Evolutionary conservation across 1,140 invertebrate genomes (phyloP), one percentile per base, ranked within the genome.

Genomic region (Drosophila virilis): DNA sequence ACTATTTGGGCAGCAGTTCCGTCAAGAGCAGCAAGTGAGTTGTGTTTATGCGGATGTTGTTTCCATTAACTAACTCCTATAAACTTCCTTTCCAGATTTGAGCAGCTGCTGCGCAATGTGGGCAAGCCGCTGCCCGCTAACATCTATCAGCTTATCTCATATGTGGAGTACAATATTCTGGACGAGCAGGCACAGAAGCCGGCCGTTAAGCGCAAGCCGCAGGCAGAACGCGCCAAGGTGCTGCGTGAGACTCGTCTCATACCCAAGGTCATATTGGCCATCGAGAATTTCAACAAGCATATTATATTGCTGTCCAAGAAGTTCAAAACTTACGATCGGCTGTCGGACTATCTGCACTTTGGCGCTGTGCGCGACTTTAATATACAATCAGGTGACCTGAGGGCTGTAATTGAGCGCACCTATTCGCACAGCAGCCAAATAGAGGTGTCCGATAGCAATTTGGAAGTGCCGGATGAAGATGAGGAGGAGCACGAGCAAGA

Each of bases 221-320:
- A 85, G 17, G 77, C 90, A 0, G 91, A 93, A 46, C 93, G 93
- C 13, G 94, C 92, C n/a, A 94, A 94, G 92, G 93, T 95, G 43
- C 83, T 95, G 7, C 93, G 93, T 43, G 94, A 95, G 85, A 94
- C 94, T 0, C 93, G 93, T 75, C 75, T 92, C 4, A 94, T 95
- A 76, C 94, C 94, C 2, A 93, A 93, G 65, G 92, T 94, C 0
- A 90, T 95, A 57, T 93, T 93, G 70, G 94, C 93, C 71, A 94
- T 95, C 10, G 94, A 95, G 90, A 93, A 93, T 70, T 95, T 95
- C 59, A 93, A 94, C 40, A 94, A 94, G 80, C 93, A 93, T 59
- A 86, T 95, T 38, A 93, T 94, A 28, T 64, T 93, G 8, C 85
- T 95, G 35, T 93, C 93, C 3, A 95, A 94, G 50, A 95, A 94